Percentiles rank a stretch among this genome's conserved stretches.
Conservation (phyloP, 1,140 invertebrate species). For the Teleopsis dalmanni region DNA sequence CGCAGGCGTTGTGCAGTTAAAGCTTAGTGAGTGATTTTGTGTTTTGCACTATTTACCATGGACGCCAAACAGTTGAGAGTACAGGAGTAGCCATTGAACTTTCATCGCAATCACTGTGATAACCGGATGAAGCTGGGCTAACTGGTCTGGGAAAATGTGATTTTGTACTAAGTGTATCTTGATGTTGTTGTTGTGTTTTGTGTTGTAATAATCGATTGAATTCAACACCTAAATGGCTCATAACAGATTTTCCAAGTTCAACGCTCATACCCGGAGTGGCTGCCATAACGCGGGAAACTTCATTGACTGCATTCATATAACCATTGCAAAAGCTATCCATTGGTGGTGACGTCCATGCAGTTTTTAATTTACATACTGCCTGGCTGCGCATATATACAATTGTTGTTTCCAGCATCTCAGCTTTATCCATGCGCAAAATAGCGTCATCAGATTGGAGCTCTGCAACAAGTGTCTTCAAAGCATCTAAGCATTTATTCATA, state of each 20-base stretch:
- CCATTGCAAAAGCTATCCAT: conserved; percentile 77
- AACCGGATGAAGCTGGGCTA: conserved; percentile 38
- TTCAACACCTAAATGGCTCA: conserved; percentile 77
- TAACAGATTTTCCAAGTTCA: conserved; percentile 71
- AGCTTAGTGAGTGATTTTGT: too few species aligned
- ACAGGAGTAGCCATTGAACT: conserved; percentile 15
- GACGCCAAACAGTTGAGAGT: conserved; percentile 57
- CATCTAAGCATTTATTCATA: conserved; percentile 90
- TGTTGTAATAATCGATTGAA: conserved; percentile 59
- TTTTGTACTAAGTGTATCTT: conserved; percentile 22
- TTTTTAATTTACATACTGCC: conserved; percentile 16
- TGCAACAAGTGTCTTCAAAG: conserved; percentile 87
- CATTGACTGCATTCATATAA: conserved; percentile 85
- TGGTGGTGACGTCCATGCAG: conserved; percentile 37
- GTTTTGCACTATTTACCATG: too few species aligned
- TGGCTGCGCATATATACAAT: conserved; percentile 67
- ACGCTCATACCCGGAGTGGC: conserved; percentile 76
- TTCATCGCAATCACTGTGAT: conserved; percentile 32
- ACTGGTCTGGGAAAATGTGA: conserved; percentile 18
- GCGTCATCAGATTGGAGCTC: conserved; percentile 83
- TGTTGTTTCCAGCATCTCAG: conserved; percentile 89
- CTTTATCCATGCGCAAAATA: conserved; percentile 90
- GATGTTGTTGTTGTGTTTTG: conserved; percentile 3
- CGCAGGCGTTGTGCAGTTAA: conserved; percentile 10
- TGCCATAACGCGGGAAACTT: conserved; percentile 80